A percentile compares a stretch with the other conserved stretches of the same genome.
Conservation (phyloP, 2,888 invertebrate species). For the Drosophila multiciliata region DNA sequence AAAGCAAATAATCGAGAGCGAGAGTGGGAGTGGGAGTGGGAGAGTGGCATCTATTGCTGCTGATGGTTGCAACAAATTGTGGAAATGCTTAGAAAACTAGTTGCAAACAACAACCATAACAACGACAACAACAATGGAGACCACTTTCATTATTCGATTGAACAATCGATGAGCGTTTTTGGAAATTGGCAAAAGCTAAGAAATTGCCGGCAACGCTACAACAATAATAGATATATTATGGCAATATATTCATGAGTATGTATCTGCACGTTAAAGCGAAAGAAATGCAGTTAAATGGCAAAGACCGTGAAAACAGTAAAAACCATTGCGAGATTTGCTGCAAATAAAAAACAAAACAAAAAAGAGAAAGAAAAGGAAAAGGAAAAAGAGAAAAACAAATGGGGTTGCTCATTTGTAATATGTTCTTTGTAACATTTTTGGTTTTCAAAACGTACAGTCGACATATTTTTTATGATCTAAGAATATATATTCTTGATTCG, state of each 20-base stretch:
- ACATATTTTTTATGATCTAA: neutral
- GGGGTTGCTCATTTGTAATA: neutral
- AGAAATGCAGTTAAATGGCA: conserved; percentile 55
- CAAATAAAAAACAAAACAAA: conserved; percentile 5
- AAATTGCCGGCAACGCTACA: conserved; percentile 51
- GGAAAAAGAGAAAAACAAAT: conserved; percentile 9
- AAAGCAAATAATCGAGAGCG: conserved; percentile 6
- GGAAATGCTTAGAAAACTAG: conserved; percentile 58
- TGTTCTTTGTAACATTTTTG: neutral
- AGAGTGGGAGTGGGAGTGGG: conserved; percentile 10
- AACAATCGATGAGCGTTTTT: conserved; percentile 60
- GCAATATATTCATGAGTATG: conserved; percentile 16
- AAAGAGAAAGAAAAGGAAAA: neutral
- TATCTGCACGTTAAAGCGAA: conserved; percentile 15
- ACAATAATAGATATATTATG: conserved; percentile 1
- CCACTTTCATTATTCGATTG: conserved; percentile 76
- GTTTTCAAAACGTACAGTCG: neutral
- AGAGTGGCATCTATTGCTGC: neutral
- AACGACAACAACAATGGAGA: conserved; percentile 16
- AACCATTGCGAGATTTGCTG: conserved; percentile 11
- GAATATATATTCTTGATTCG: neutral
- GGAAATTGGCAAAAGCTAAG: conserved; percentile 56
- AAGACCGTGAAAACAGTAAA: conserved; percentile 56
- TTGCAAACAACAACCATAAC: conserved; percentile 25
- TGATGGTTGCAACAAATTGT: conserved; percentile 26